Percentiles rank a stretch among this genome's conserved stretches.
Evolutionary conservation across 2,888 invertebrate species (phyloP).

Genomic region (Malthinus seriepunctatus): DNA sequence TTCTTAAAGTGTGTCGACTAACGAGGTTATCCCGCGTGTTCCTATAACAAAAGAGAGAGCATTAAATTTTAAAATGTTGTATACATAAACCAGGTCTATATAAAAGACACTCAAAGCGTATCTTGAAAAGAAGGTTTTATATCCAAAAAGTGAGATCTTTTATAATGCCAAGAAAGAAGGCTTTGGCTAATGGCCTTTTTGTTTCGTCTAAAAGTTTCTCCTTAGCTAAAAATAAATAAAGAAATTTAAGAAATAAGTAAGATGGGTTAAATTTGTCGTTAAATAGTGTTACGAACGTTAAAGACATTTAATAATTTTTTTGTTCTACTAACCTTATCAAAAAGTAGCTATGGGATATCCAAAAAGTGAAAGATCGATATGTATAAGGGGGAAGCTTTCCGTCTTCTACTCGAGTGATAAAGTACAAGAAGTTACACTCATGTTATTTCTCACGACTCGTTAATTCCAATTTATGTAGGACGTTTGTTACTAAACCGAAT

Average conservation of each 20-base stretch:
- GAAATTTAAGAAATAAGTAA: constrained; percentile 18
- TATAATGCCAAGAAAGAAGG: constrained; percentile 28
- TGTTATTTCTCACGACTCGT: constrained; percentile 30
- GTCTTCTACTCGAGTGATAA: constrained; percentile 26
- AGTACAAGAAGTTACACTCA: constrained; percentile 28
- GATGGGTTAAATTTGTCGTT: constrained; percentile 27
- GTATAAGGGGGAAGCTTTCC: constrained; percentile 18
- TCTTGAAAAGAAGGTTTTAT: constrained; percentile 31
- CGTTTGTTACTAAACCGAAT: constrained; percentile 23
- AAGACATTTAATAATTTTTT: no score
- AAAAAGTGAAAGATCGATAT: constrained; percentile 15
- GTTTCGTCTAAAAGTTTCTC: constrained; percentile 27
- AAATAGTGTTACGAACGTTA: constrained; percentile 11
- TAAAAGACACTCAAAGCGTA: constrained; percentile 30
- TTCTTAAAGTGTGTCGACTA: constrained; percentile 24
- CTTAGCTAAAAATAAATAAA: constrained; percentile 26
- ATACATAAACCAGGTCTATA: constrained; percentile 31
- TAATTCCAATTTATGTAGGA: constrained; percentile 30
- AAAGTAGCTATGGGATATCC: constrained; percentile 10
- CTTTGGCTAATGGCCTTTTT: constrained; percentile 32
- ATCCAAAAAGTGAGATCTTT: constrained; percentile 32
- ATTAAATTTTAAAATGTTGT: constrained; percentile 30
- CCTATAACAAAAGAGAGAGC: constrained; percentile 26
- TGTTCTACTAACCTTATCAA: constrained; percentile 10
- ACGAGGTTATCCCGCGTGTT: constrained; percentile 25